phyloP scores from a whole-genome alignment of 2,797 vertebrate genomes.

The Manis javanica region DNA sequence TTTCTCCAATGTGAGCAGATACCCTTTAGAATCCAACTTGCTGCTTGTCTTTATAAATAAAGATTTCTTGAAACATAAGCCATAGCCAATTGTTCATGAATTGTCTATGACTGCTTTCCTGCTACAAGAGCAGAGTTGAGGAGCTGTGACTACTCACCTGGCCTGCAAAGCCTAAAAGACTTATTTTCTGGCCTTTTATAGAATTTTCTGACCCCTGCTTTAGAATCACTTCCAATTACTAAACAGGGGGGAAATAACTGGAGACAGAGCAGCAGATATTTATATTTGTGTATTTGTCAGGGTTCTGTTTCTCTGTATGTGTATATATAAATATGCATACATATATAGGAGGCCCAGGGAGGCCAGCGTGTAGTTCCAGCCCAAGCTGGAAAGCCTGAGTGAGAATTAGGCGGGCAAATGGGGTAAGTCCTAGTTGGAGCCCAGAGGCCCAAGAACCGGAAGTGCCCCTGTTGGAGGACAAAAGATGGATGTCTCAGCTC shows the following conservation, averaged over 20 bases:
- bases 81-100: neutral
- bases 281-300: neutral
- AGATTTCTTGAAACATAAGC: neutral
- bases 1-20: neutral
- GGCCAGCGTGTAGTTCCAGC: neutral
- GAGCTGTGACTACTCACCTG: neutral
- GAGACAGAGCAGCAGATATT: neutral
- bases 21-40: neutral
- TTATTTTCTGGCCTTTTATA: neutral
- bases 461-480: neutral
- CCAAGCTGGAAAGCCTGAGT: neutral
- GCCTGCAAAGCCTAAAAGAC: neutral
- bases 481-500: neutral
- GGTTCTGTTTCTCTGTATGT: neutral
- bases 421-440: neutral
- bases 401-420: neutral
- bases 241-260: neutral
- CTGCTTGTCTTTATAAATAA: neutral
- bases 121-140: rapidly evolving
- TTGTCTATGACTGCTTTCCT: neutral
- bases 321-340: neutral
- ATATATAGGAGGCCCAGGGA: neutral
- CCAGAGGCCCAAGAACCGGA: neutral
- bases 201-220: neutral
- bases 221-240: neutral